Evolutionary conservation across 1,140 invertebrate species (phyloP).

Genomic region (Venturia canescens): DNA sequence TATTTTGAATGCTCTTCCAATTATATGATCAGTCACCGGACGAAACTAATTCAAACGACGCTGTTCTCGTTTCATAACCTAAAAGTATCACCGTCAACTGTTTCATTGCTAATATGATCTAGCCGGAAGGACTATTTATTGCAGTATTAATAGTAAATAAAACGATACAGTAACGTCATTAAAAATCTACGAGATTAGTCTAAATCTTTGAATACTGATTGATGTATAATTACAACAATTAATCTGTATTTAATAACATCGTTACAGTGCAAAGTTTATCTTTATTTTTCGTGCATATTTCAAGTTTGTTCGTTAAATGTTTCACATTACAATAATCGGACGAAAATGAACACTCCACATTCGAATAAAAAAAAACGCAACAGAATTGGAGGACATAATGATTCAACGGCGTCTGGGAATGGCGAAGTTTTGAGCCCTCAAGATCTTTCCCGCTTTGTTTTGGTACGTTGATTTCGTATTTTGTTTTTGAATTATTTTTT

Average conservation of each 20-base stretch:
- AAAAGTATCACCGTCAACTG: not conserved
- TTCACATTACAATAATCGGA: slow-evolving; percentile 44
- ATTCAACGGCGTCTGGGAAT: slow-evolving; percentile 57
- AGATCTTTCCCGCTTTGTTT: slow-evolving; percentile 68
- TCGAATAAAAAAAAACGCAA: slow-evolving; percentile 73
- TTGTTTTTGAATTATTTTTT: slow-evolving; percentile 28
- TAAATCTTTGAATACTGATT: not conserved
- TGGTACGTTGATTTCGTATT: slow-evolving; percentile 61
- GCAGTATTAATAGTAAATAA: slow-evolving; percentile 17
- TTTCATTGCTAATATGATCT: not conserved
- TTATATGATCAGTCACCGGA: not conserved
- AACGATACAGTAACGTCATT: not conserved
- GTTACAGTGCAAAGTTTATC: not conserved
- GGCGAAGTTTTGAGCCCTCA: slow-evolving; percentile 65
- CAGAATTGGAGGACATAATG: slow-evolving; percentile 65
- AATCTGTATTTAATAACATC: not conserved
- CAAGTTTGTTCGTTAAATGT: slow-evolving; percentile 24
- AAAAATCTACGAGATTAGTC: not conserved
- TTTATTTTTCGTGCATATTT: slow-evolving; percentile 8
- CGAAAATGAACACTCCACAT: slow-evolving; percentile 68
- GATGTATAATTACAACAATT: not conserved
- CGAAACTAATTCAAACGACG: slow-evolving; percentile 30
- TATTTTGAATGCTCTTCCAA: not conserved
- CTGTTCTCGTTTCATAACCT: slow-evolving; percentile 38
- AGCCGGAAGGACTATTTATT: not conserved